Evolutionary conservation across 1,140 invertebrate species (phyloP).

Genomic region (Dendroctonus valens): DNA sequence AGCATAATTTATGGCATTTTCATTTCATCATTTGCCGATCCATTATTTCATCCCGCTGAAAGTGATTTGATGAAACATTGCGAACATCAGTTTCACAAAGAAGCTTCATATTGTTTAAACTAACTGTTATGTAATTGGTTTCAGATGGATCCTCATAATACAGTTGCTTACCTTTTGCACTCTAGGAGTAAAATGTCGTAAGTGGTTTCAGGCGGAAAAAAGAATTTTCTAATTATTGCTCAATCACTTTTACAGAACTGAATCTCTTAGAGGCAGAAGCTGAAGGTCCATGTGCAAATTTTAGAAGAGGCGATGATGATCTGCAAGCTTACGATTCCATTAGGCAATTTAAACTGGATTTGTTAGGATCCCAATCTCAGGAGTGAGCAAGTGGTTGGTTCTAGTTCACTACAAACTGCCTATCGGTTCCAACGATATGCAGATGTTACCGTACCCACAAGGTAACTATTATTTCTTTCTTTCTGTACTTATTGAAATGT

Average conservation of each 20-base stretch:
- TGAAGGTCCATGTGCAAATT: constrained; percentile 60
- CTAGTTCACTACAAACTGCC: constrained; percentile 71
- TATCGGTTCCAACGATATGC: constrained; percentile 70
- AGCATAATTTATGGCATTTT: too few species aligned
- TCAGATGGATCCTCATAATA: too few species aligned
- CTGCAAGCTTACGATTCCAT: constrained; percentile 78
- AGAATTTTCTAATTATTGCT: not conserved
- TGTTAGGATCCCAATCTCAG: constrained; percentile 60
- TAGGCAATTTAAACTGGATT: constrained; percentile 69
- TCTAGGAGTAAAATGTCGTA: too few species aligned
- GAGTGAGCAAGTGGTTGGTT: constrained; percentile 69
- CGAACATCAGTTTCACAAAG: too few species aligned
- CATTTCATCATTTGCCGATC: too few species aligned
- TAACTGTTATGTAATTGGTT: too few species aligned
- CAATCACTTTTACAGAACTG: constrained; percentile 28
- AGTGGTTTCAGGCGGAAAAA: too few species aligned
- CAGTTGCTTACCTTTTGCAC: too few species aligned
- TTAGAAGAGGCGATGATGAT: constrained; percentile 70
- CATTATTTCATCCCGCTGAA: too few species aligned
- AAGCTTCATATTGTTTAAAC: too few species aligned
- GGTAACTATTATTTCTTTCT: constrained; percentile 49
- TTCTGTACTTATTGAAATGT: too few species aligned
- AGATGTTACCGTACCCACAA: constrained; percentile 67
- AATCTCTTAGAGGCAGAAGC: constrained; percentile 40
- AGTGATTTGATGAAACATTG: too few species aligned